Evolutionary conservation across 2,888 invertebrate species (phyloP).

Genomic region (Drosophila phalerata): DNA sequence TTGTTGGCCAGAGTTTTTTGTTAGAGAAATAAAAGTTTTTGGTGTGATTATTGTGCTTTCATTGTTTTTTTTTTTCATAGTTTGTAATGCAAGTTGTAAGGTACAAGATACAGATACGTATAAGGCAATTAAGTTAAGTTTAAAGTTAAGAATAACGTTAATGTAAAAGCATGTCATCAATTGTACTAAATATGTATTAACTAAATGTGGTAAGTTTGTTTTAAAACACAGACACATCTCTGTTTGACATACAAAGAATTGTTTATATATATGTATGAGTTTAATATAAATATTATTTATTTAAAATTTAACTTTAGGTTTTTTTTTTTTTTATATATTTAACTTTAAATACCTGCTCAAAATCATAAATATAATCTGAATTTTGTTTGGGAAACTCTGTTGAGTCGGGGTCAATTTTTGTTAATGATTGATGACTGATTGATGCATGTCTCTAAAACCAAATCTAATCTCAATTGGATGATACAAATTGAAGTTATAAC

Average conservation of each 20-base stretch:
- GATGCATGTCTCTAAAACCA: neutral
- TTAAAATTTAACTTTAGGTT: slow-evolving; percentile 22
- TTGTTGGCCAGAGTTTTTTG: slow-evolving; percentile 63
- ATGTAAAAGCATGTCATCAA: slow-evolving; percentile 23
- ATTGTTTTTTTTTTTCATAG: slow-evolving; percentile 32
- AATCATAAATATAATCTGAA: slow-evolving; percentile 11
- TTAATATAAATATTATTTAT: slow-evolving; percentile 12
- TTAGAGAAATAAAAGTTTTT: slow-evolving; percentile 67
- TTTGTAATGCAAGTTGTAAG: slow-evolving; percentile 18
- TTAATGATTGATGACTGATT: slow-evolving; percentile 15
- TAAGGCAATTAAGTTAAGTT: slow-evolving; percentile 22
- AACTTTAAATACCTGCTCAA: neutral
- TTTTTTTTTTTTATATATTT: neutral
- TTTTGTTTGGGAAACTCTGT: neutral
- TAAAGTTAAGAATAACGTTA: slow-evolving; percentile 9
- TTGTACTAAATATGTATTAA: slow-evolving; percentile 20
- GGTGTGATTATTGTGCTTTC: slow-evolving; percentile 71
- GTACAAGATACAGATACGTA: slow-evolving; percentile 34
- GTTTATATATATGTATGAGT: slow-evolving; percentile 6
- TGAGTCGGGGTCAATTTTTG: neutral
- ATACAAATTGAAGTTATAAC: neutral
- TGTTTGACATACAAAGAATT: slow-evolving; percentile 2
- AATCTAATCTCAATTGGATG: neutral
- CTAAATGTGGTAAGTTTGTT: slow-evolving; percentile 18
- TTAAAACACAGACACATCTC: slow-evolving; percentile 16